A percentile compares a stretch with the other conserved stretches of the same genome.
phyloP scores from a whole-genome alignment of 2,797 vertebrate genomes.

The Thamnophis elegans region DNA sequence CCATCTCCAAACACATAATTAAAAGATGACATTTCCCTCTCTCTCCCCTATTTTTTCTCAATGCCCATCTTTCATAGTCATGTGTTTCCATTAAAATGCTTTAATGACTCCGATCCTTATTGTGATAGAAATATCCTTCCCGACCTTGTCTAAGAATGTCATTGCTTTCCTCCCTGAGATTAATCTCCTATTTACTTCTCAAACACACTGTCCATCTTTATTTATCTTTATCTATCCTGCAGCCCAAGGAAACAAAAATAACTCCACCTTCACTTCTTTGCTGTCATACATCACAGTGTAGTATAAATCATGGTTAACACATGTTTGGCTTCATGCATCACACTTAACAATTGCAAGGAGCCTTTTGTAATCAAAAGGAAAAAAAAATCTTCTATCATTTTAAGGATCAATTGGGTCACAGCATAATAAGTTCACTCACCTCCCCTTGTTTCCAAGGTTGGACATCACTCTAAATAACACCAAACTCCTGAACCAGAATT shows the following conservation, averaged over 20 bases:
- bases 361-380: background rate
- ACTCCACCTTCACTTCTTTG: background rate
- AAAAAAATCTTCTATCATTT: background rate
- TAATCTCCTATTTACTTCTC: background rate
- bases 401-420: background rate
- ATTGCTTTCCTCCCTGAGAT: background rate
- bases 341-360: background rate
- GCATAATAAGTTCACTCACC: background rate
- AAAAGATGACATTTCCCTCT: background rate
- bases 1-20: background rate
- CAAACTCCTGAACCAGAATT: background rate
- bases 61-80: background rate
- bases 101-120: background rate
- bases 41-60: background rate
- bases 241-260: slow-evolving; percentile 33
- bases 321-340: background rate
- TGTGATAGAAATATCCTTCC: background rate
- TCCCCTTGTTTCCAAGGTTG: background rate
- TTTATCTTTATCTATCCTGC: background rate
- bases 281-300: background rate
- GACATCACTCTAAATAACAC: background rate
- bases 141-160: background rate
- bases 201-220: background rate
- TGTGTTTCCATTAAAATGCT: background rate
- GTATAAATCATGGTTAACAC: background rate